Evolutionary conservation across 2,797 vertebrate genomes (phyloP).

Genomic region (Pantherophis vulpinus): DNA sequence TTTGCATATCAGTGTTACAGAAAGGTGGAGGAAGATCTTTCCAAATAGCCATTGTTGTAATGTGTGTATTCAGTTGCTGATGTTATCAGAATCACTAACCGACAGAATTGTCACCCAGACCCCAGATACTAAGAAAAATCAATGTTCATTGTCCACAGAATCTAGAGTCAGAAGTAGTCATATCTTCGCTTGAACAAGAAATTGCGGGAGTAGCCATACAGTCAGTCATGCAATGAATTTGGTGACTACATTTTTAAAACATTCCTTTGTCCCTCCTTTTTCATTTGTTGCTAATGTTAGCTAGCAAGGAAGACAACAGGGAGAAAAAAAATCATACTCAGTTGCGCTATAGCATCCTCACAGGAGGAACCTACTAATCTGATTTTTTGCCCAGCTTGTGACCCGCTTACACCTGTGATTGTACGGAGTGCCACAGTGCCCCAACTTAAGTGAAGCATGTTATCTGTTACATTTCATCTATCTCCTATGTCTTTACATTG

Average conservation of each 20-base stretch:
- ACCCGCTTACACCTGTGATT: conserved; percentile 26
- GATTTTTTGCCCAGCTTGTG: conserved; percentile 34
- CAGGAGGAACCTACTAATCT: conserved; percentile 52
- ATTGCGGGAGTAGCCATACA: neutral
- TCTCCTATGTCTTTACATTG: neutral
- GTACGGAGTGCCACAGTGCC: neutral
- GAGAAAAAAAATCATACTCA: conserved; percentile 42
- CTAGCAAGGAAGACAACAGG: conserved; percentile 19
- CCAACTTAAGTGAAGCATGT: conserved; percentile 12
- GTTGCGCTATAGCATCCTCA: conserved; percentile 31
- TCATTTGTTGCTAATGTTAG: conserved; percentile 46
- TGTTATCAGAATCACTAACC: conserved; percentile 28
- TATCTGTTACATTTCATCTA: conserved; percentile 13
- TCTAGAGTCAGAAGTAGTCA: neutral
- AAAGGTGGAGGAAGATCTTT: neutral
- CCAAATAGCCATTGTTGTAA: neutral
- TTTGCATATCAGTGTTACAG: conserved; percentile 26
- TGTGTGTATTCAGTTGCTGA: conserved; percentile 21
- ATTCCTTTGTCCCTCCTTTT: conserved; percentile 38
- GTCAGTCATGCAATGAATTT: conserved; percentile 21
- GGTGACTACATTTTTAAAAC: conserved; percentile 40
- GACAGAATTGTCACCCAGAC: neutral
- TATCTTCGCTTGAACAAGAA: neutral
- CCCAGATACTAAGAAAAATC: conserved; percentile 6
- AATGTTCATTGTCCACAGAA: neutral